These are phyloP conservation scores for Cosmia trapezina DNA, from an alignment of 2,888 invertebrate species.

Conservation along the genomic window DNA sequence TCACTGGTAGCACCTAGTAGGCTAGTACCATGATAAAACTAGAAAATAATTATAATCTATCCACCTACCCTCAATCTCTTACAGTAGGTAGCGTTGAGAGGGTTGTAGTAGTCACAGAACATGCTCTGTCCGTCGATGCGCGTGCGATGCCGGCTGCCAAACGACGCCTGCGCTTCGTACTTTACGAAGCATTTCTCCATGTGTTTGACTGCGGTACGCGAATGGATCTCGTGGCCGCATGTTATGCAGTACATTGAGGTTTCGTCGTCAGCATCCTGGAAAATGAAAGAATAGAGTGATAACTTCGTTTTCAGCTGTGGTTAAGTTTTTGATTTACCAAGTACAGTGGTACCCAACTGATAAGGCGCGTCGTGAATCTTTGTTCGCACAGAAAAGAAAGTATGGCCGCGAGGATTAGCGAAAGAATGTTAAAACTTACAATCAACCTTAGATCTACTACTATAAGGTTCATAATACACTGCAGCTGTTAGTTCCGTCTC, in stretches of 20 bases:
- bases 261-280: slow-evolving; percentile 91
- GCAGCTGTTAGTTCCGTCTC: no score
- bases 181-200: slow-evolving; percentile 99
- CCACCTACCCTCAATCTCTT: slow-evolving; percentile 94
- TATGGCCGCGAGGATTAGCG: no score
- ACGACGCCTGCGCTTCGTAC: slow-evolving; percentile 99
- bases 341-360: no score
- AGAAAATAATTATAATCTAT: neutral
- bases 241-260: slow-evolving; percentile 98
- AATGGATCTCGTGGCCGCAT: slow-evolving; percentile 98
- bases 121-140: slow-evolving; percentile 97
- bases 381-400: no score
- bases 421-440: no score
- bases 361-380: no score
- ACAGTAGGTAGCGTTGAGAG: slow-evolving; percentile 97
- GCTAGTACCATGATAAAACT: neutral
- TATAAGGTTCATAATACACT: no score
- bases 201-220: slow-evolving; percentile 97
- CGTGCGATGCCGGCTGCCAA: slow-evolving; percentile 98
- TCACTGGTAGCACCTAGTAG: neutral
- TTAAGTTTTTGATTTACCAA: neutral
- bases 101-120: slow-evolving; percentile 99
- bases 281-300: neutral
- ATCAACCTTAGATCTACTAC: no score
- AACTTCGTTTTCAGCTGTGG: neutral